phyloP scores from a whole-genome alignment of 2,797 vertebrate genomes.

The Sebastes vulpes region DNA sequence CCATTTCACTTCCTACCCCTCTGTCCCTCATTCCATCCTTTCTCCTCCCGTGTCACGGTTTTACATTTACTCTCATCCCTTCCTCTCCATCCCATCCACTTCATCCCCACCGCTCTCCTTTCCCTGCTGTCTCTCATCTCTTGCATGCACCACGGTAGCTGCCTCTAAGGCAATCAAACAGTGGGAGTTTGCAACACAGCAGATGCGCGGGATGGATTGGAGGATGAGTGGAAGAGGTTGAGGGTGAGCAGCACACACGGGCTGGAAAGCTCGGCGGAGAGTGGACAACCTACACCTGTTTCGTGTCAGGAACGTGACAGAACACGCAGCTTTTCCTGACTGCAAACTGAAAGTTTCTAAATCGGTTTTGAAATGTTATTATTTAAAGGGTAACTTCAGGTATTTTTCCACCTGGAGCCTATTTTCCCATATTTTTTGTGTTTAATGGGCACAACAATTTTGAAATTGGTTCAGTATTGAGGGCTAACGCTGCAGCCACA shows the following conservation, averaged over 20 bases:
- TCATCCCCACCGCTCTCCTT: constrained; percentile 19
- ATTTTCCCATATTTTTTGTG: not conserved
- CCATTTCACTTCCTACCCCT: not conserved
- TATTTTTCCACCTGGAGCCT: not conserved
- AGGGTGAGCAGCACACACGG: constrained; percentile 33
- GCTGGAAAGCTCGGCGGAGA: constrained; percentile 30
- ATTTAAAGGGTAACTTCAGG: not conserved
- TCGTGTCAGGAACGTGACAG: constrained; percentile 10
- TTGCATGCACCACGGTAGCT: constrained; percentile 49
- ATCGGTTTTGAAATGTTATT: not conserved
- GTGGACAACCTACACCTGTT: constrained; percentile 51
- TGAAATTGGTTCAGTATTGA: not conserved
- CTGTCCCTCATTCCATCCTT: not conserved
- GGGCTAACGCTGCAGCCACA: not conserved
- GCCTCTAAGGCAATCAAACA: constrained; percentile 77
- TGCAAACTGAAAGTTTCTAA: not conserved
- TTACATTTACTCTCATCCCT: not conserved
- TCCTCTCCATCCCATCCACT: not conserved
- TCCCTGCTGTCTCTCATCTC: constrained; percentile 57
- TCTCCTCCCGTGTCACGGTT: not conserved
- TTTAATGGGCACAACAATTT: not conserved
- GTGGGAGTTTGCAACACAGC: constrained; percentile 76
- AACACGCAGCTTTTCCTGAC: not conserved
- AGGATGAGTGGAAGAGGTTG: constrained; percentile 54
- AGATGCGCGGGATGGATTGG: constrained; percentile 70